These are phyloP conservation scores for Oasisia sp. DNA, from an alignment of 2,888 invertebrate species.

Conservation along the genomic window DNA sequence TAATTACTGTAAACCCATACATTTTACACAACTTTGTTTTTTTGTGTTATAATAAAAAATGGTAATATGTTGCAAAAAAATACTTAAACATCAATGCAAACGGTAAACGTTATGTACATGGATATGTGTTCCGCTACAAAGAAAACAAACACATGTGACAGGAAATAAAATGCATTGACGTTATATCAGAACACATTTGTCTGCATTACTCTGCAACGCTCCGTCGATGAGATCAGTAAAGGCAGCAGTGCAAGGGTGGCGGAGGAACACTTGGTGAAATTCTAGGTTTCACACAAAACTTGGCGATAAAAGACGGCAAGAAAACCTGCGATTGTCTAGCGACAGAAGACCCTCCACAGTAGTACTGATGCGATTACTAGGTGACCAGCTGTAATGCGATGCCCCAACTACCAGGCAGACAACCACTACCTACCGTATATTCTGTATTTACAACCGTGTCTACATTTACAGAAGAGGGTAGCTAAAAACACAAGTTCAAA, in stretches of 20 bases:
- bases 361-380: neutral
- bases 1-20: too few species aligned
- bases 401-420: neutral
- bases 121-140: too few species aligned
- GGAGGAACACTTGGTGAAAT: neutral
- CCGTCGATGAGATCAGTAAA: neutral
- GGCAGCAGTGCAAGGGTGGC: neutral
- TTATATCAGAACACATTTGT: neutral
- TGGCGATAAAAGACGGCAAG: neutral
- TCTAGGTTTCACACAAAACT: neutral
- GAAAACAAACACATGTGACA: neutral
- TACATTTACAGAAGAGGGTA: constrained; percentile 3
- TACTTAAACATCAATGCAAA: neutral
- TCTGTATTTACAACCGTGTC: neutral
- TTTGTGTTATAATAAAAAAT: neutral
- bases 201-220: neutral
- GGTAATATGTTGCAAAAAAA: neutral
- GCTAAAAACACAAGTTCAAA: constrained; percentile 10
- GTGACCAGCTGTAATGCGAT: neutral
- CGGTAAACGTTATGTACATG: too few species aligned
- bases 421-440: constrained; percentile 10
- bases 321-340: neutral
- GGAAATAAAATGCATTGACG: neutral
- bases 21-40: too few species aligned
- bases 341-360: neutral